Conservation (phyloP, 2,888 invertebrate species). For the Tenthredo scrophulariae region DNA sequence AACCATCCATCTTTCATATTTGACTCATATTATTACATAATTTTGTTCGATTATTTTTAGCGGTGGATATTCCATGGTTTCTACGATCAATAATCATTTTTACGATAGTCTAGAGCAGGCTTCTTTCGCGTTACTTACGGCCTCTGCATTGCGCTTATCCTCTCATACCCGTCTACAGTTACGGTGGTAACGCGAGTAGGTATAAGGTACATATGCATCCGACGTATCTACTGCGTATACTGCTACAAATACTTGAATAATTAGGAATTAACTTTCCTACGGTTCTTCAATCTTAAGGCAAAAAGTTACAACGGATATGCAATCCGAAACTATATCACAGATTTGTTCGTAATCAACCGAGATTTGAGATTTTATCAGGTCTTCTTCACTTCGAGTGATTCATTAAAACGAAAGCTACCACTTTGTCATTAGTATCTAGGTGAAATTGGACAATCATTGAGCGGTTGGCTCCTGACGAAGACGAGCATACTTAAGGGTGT, state of each 20-base stretch:
- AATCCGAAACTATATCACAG: background rate
- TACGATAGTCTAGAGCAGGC: slow-evolving; percentile 8
- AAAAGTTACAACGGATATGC: slow-evolving; percentile 5
- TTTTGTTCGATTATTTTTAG: background rate
- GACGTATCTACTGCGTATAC: background rate
- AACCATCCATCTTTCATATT: too few relatives aligned
- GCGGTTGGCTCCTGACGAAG: too few relatives aligned
- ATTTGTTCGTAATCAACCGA: too few relatives aligned
- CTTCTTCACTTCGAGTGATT: too few relatives aligned
- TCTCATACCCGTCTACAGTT: slow-evolving; percentile 15
- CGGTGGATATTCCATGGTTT: slow-evolving; percentile 10
- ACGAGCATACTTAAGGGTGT: too few relatives aligned
- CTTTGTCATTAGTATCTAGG: too few relatives aligned
- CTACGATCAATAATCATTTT: slow-evolving; percentile 2
- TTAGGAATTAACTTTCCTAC: background rate
- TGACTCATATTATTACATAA: background rate
- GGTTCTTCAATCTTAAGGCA: background rate
- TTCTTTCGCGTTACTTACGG: slow-evolving; percentile 14
- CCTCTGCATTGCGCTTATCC: slow-evolving; percentile 25
- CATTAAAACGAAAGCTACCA: too few relatives aligned
- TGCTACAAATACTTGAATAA: slow-evolving; percentile 3
- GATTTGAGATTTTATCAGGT: too few relatives aligned
- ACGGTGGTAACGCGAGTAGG: slow-evolving; percentile 12
- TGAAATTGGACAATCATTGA: too few relatives aligned
- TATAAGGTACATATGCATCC: background rate